Percentiles rank a stretch among this genome's conserved stretches.
Conservation (phyloP, 2,113 vertebrate species). For the Empidonax traillii region DNA sequence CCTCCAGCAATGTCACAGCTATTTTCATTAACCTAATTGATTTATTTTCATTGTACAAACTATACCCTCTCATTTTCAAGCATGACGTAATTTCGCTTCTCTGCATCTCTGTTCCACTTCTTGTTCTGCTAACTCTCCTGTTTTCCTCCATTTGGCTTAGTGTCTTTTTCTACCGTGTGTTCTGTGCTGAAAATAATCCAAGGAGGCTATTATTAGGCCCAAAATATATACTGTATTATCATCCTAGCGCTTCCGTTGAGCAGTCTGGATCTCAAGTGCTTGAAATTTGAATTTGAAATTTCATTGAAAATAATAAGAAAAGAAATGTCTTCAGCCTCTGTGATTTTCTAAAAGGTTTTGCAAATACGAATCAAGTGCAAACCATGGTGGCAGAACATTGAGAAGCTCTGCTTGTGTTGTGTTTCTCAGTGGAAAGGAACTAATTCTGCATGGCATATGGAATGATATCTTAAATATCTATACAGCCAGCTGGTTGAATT, state of each 20-base stretch:
- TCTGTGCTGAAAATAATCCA: neutral
- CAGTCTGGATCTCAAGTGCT: neutral
- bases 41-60: neutral
- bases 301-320: neutral
- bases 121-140: neutral
- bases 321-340: neutral
- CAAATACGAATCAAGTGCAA: neutral
- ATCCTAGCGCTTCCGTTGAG: neutral
- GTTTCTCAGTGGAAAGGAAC: neutral
- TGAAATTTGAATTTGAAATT: neutral
- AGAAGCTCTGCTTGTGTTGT: neutral
- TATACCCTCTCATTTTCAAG: neutral
- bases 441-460: slow-evolving; percentile 15
- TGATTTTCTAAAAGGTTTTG: neutral
- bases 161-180: neutral
- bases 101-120: neutral
- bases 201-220: neutral
- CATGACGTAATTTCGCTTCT: neutral
- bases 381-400: neutral
- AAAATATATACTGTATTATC: neutral
- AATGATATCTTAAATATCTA: slow-evolving; percentile 32
- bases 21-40: slow-evolving; percentile 1
- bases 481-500: slow-evolving; percentile 19
- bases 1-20: neutral
- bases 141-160: neutral